Base-by-base conservation (phyloP, 1,140 invertebrate species). In the Holcopasites calliopsidis region DNA sequence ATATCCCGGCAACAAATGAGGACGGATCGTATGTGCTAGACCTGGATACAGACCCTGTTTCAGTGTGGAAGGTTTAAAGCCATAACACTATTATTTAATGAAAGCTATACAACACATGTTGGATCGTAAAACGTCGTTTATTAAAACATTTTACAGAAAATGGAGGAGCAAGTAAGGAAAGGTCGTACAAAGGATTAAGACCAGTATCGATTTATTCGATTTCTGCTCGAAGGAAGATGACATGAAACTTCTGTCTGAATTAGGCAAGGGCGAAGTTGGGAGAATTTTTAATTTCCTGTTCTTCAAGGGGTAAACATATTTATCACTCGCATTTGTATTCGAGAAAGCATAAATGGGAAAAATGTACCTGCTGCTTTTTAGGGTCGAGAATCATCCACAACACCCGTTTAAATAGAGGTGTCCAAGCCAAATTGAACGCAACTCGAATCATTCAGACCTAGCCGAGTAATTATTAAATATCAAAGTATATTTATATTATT, bases 151-250 rank as follows among this genome's bases (percentile, higher is more conserved):
- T 92, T 90, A 16, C 68, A 96, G 95, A 93, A 93, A 90, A 95
- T 97, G 95, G 96, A 97, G 89, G 91, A 94, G 73, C 94, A 95
- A 84, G 93, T 95, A 7, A 92, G 93, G 73, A 91, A 91, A 40
- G 95, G 95, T 38, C 88, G 93, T n/a, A 88, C 94, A 93, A 10
- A 93, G 97, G 83, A 92, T 98, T 1, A 93, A 93, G 84, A 88
- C 93, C 23, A 96, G 96, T 87, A 93, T 93, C 47, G 87, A 93
- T 44, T 83, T 94, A 65, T 94, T 94, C 74, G 92, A 94, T 86
- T 95, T 95, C 85, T 85, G 90, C 62, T 82, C 95, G 18, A 90
- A 76, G 10, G 77, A 89, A 18, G 89, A 92, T 3, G 93, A 95
- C 55, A 91, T 94, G 79, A 77, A 90, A 26, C 52, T 80, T 26